phyloP scores from a whole-genome alignment of 1,140 invertebrate genomes.

The Zaprionus inermis region DNA sequence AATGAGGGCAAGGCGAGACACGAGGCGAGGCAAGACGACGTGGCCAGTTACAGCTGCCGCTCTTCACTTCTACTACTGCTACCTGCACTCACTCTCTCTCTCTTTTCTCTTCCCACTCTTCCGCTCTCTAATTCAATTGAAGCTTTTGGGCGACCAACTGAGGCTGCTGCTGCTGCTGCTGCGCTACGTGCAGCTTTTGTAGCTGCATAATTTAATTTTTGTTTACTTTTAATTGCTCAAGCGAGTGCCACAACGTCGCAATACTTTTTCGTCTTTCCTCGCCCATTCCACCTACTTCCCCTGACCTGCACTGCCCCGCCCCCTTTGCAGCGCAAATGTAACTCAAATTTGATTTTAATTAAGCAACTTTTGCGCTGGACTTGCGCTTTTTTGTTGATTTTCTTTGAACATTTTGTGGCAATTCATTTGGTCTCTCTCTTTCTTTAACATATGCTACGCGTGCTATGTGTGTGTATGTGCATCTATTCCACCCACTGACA shows the following conservation, averaged over 20 bases:
- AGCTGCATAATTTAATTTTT: slow-evolving; percentile 82
- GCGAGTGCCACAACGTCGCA: slow-evolving; percentile 24
- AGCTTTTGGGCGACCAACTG: slow-evolving; percentile 45
- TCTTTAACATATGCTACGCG: not conserved
- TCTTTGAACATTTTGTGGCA: slow-evolving; percentile 23
- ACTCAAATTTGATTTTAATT: slow-evolving; percentile 50
- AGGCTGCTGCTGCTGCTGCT: slow-evolving; percentile 19
- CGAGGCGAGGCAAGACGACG: slow-evolving; percentile 13
- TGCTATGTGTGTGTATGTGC: slow-evolving; percentile 8
- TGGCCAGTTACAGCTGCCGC: slow-evolving; percentile 54
- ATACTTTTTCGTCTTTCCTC: slow-evolving; percentile 21
- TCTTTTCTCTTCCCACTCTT: not conserved
- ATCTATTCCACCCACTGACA: slow-evolving; percentile 9
- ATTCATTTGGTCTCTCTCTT: slow-evolving; percentile 5
- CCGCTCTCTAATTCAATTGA: slow-evolving; percentile 67
- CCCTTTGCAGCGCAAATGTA: slow-evolving; percentile 24
- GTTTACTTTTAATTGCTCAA: slow-evolving; percentile 81
- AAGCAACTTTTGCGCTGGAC: slow-evolving; percentile 23
- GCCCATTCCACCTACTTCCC: no score
- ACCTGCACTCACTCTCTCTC: not conserved
- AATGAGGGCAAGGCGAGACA: slow-evolving; percentile 42
- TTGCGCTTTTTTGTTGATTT: slow-evolving; percentile 16
- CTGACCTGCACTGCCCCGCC: no score
- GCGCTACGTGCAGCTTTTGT: slow-evolving; percentile 49
- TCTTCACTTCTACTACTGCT: slow-evolving; percentile 12